Percentiles rank a stretch among this genome's conserved stretches.
phyloP scores from a whole-genome alignment of 23 tunicate genomes.

The Halocynthia aurantium region DNA sequence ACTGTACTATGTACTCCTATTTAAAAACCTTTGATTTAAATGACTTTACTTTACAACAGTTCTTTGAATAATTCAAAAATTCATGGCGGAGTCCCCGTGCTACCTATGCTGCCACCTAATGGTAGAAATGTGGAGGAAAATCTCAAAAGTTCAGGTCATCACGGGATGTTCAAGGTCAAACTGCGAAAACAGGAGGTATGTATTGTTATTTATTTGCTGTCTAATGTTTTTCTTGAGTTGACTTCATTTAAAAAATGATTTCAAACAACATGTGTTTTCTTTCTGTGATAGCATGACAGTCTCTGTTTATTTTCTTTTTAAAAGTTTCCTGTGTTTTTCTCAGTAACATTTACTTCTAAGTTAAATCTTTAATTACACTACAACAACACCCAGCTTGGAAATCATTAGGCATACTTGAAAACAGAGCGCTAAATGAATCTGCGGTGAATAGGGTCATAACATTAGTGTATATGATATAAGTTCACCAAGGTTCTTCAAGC shows the following conservation, averaged over 20 bases:
- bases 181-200: constrained; percentile 20
- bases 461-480: no score
- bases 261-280: background rate
- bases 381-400: no score
- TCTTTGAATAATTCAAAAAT: constrained; percentile 16
- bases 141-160: no score
- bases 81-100: constrained; percentile 14
- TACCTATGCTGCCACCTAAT: constrained; percentile 24
- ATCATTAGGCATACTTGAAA: no score
- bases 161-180: background rate
- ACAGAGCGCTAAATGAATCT: no score
- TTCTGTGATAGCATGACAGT: background rate
- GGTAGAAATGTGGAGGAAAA: background rate
- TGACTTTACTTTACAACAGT: background rate
- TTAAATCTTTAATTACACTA: no score
- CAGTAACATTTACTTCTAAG: background rate
- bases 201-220: background rate
- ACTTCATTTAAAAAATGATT: no score
- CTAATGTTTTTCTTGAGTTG: no score
- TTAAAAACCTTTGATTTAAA: no score
- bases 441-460: no score
- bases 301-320: background rate
- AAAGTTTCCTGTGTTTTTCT: background rate
- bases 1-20: background rate
- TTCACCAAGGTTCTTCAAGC: no score